A percentile compares a stretch with the other conserved stretches of the same genome.
phyloP scores from a whole-genome alignment of 1,140 invertebrate genomes.

The Sitobion miscanthi region DNA sequence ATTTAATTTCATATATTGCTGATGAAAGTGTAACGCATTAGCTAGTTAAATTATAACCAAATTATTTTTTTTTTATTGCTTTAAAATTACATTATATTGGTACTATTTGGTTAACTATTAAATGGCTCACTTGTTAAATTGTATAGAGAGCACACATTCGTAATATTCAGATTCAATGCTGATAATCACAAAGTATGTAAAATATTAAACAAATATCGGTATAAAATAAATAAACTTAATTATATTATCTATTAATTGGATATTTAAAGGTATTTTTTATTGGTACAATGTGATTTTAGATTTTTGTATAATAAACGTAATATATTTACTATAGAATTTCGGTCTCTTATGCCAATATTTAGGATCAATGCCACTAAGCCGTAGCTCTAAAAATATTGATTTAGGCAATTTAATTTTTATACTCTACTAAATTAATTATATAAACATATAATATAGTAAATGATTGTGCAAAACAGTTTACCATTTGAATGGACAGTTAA shows the following conservation, averaged over 20 bases:
- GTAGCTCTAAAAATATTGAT: not conserved
- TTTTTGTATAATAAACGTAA: not conserved
- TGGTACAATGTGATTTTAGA: not conserved
- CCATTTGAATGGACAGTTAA: no score
- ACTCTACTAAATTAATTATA: no score
- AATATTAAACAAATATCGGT: not conserved
- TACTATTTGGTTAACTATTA: not conserved
- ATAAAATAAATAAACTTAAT: not conserved
- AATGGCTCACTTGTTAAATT: not conserved
- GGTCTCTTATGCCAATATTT: not conserved
- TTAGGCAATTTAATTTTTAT: not conserved
- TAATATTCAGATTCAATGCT: not conserved
- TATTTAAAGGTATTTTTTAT: no score
- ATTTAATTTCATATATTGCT: no score
- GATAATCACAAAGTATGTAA: not conserved
- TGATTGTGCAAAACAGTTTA: no score
- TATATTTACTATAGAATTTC: not conserved
- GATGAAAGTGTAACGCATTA: no score
- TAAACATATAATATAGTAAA: no score
- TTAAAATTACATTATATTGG: not conserved
- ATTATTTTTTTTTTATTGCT: not conserved
- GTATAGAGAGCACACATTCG: fast-evolving
- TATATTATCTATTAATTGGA: not conserved
- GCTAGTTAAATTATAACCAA: not conserved
- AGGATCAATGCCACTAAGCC: not conserved